A percentile compares a stretch with the other conserved stretches of the same genome.
Conservation (phyloP, 2,888 invertebrate species). For the Aradus depressus region DNA sequence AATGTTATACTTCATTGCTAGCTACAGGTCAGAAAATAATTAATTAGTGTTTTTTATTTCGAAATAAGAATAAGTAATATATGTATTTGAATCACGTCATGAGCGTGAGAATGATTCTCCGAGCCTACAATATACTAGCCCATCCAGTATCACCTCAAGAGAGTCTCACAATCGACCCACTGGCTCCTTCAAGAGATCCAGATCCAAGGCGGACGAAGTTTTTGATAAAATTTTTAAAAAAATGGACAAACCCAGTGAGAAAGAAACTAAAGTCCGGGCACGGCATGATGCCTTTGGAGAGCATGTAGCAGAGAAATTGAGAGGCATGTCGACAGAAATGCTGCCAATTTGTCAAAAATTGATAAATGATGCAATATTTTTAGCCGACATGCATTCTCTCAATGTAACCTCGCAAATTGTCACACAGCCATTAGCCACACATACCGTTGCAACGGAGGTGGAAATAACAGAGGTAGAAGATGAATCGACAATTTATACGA, state of each 20-base stretch:
- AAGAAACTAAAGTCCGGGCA: slow-evolving; percentile 6
- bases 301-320: slow-evolving; percentile 18
- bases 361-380: slow-evolving; percentile 21
- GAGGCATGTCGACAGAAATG: slow-evolving; percentile 12
- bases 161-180: background rate
- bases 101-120: too few relatives aligned
- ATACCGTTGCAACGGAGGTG: too few relatives aligned
- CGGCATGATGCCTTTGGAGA: slow-evolving; percentile 13
- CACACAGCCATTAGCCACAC: too few relatives aligned
- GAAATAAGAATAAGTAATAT: too few relatives aligned
- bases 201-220: slow-evolving; percentile 17
- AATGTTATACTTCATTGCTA: too few relatives aligned
- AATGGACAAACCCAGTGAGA: slow-evolving; percentile 11
- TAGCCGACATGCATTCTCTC: slow-evolving; percentile 12
- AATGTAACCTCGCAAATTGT: slow-evolving; percentile 10
- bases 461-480: too few relatives aligned
- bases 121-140: too few relatives aligned
- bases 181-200: slow-evolving; percentile 12
- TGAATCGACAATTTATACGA: too few relatives aligned
- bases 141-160: too few relatives aligned
- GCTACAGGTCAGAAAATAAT: too few relatives aligned
- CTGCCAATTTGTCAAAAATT: slow-evolving; percentile 13
- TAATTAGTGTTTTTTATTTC: too few relatives aligned
- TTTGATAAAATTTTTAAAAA: slow-evolving; percentile 14
- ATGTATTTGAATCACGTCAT: too few relatives aligned